phyloP scores from a whole-genome alignment of 1,140 invertebrate species.

The Pteromalus puparum region DNA sequence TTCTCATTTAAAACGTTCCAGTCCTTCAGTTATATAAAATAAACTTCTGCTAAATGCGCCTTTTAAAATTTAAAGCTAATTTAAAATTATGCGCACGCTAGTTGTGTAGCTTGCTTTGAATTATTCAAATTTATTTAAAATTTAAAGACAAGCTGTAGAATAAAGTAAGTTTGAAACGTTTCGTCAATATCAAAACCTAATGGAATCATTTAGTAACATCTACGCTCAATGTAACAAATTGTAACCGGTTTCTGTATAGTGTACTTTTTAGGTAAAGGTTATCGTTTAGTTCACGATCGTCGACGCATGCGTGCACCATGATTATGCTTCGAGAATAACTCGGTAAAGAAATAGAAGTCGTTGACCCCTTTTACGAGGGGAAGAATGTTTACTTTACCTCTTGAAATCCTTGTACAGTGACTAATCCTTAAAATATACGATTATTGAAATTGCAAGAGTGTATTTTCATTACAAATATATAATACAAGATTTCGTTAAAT shows the following conservation, averaged over 20 bases:
- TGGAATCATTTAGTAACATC: not conserved
- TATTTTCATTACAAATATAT: slow-evolving; percentile 9
- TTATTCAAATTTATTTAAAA: no score
- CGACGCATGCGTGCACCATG: not conserved
- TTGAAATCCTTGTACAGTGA: slow-evolving; percentile 3
- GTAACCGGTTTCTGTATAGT: slow-evolving; percentile 13
- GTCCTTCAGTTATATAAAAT: no score
- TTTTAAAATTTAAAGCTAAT: not conserved
- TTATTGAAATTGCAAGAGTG: slow-evolving; percentile 25
- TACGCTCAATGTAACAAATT: slow-evolving; percentile 12
- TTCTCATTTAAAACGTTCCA: not conserved
- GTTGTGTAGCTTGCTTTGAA: no score
- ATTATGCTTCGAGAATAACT: slow-evolving; percentile 14
- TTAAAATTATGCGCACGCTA: no score
- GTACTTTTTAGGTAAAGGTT: slow-evolving; percentile 21
- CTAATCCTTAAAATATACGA: slow-evolving; percentile 27
- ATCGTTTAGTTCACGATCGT: slow-evolving; percentile 28
- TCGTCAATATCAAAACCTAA: not conserved
- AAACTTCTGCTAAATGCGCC: no score
- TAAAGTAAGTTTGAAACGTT: no score
- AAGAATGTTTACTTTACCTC: slow-evolving; percentile 5
- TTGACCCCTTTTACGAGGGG: slow-evolving; percentile 13
- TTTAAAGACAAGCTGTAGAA: no score
- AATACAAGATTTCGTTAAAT: not conserved
- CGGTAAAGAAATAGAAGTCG: slow-evolving; percentile 4